Evolutionary conservation across 2,888 invertebrate species (phyloP).

Genomic region (Mimas tiliae): DNA sequence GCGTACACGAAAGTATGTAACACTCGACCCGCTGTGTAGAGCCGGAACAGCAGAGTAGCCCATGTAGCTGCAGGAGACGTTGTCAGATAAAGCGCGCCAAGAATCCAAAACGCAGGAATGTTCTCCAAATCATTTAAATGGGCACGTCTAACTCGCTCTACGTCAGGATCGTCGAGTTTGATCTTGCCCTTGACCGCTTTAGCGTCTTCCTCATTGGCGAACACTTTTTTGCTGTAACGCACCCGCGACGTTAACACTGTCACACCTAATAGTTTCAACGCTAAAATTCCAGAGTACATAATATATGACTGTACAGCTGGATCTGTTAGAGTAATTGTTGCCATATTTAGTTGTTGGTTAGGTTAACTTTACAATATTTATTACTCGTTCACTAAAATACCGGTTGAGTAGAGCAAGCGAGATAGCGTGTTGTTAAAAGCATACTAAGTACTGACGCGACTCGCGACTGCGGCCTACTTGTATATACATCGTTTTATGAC

Average conservation of each 20-base stretch:
- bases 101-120: slow-evolving; percentile 86
- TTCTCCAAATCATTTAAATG: slow-evolving; percentile 90
- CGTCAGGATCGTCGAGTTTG: slow-evolving; percentile 65
- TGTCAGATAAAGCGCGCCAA: slow-evolving; percentile 83
- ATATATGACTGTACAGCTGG: slow-evolving; percentile 59
- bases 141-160: slow-evolving; percentile 79
- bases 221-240: slow-evolving; percentile 58
- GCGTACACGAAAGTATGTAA: slow-evolving; percentile 87
- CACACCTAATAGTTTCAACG: slow-evolving; percentile 57
- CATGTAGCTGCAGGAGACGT: slow-evolving; percentile 74
- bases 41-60: slow-evolving; percentile 62
- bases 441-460: neutral
- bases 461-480: neutral
- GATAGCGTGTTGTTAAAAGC: neutral
- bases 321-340: slow-evolving; percentile 47
- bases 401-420: slow-evolving; percentile 33
- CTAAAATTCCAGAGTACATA: slow-evolving; percentile 59
- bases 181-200: slow-evolving; percentile 51
- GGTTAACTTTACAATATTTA: slow-evolving; percentile 27
- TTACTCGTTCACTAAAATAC: slow-evolving; percentile 28
- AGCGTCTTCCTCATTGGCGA: slow-evolving; percentile 67
- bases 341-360: slow-evolving; percentile 36
- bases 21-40: slow-evolving; percentile 81
- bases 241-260: slow-evolving; percentile 50
- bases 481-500: too few species aligned